Base-by-base conservation (phyloP, 35 echinoderm and acorn worm genomes). In the Heliocidaris tuberculata region DNA sequence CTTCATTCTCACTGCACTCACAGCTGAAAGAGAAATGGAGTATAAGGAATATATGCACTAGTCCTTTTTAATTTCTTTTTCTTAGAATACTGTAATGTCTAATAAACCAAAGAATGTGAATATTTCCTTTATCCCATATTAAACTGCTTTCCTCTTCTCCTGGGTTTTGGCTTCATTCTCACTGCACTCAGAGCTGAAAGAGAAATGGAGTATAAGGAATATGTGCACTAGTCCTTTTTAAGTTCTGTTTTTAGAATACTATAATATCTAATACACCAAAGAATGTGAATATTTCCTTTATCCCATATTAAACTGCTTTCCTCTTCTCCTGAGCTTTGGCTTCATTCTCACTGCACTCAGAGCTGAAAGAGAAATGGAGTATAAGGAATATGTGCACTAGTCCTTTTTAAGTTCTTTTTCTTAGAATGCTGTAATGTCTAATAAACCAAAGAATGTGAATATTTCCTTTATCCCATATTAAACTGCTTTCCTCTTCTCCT, bases 271-370 rank as follows among this genome's bases (percentile, higher is more conserved):
- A 42, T 42, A 42, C 0, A 42, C 35, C 35, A 42, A 42, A 42
- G 35, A 42, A 42, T 42, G 35, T 42, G 35, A 42, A 42, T 42
- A 97, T 97, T 42, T 88, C 95, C 5, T 95, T 86, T 88, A 96
- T 92, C 31, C 59, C 86, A 2, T 85, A 89, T 13, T 96, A 60
- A 47, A 96, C 95, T 17, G 85, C 71, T 54, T 94, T 78, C 30
- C 95, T 95, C 86, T 97, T 97, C 49, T 93, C 97, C 13, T 96
- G 94, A 7, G 95, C 95, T 27, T 94, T 96, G 15, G 85, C 94
- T 31, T 92, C 94, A 32, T 88, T 65, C 29, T 93, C 85, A 31
- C 61, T 95, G 71, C 97, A 97, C 31, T 97, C 97, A 30, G 88
- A 49, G 1, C 96, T 97, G 32, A 4, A 86, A 49, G 85, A 31